Evolutionary conservation across 2,113 vertebrate species (phyloP), one percentile per base, ranked within the genome.

Genomic region (Benitochromis conjunctus): DNA sequence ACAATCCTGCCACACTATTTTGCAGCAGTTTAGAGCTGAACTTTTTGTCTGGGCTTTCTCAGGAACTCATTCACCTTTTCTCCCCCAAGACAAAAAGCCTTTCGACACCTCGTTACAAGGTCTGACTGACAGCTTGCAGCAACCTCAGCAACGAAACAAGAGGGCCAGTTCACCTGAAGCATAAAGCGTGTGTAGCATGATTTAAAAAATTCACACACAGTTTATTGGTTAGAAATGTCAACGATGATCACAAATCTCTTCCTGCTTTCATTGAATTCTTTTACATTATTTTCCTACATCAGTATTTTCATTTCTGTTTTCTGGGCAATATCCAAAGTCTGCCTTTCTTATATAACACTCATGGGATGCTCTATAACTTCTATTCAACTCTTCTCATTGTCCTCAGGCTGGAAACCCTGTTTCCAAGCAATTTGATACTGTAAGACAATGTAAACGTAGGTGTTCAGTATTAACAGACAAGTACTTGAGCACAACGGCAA

Each of bases 121-220:
- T 87, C 26, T 53, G 86, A 91, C 80, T 83, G 90, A 88, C 88
- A 88, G 48, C 55, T 79, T 53, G 36, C 18, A 62, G 79, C 82
- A 80, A 62, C 64, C 51, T 55, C n/a, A 5, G 43, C 34, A 84
- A 82, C 8, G 2, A 16, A 36, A 69, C 13, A 57, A 82, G 80
- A 31, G n/a, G 29, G 19, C 26, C 8, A 7, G 7, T 43, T 41
- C 24, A 19, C 4, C 58, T 48, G 16, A 36, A 38, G 31, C 76
- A 31, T 10, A 54, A 86, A 60, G 48, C 8, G 29, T 38, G 6
- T 51, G 60, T 18, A 86, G 41, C 53, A 53, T 9, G 36, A 57
- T 53, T 53, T 41, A 29, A 71, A 31, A 38, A 58, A 21, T 7
- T 14, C 4, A 29, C 12, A 21, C 5, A 60, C 9, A 19, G 13